Evolutionary conservation across 2,888 invertebrate genomes (phyloP).

Genomic region (Trilocha varians): DNA sequence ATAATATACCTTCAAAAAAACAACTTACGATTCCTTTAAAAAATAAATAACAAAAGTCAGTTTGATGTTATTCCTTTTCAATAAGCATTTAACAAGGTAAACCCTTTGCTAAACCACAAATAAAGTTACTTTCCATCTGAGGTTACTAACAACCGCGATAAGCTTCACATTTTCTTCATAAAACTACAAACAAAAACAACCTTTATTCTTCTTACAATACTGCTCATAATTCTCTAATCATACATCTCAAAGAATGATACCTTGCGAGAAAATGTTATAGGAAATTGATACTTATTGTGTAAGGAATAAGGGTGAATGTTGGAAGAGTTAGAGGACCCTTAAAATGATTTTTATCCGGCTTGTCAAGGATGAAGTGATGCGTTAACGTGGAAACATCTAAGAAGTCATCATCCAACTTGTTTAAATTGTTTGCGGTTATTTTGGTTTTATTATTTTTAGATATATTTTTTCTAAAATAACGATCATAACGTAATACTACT

Average conservation of each 20-base stretch:
- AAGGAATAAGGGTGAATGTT: conserved; percentile 7
- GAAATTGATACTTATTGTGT: conserved; percentile 8
- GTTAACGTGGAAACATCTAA: conserved; percentile 36
- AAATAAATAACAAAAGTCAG: too few species aligned
- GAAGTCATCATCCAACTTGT: conserved; percentile 10
- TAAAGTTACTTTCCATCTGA: background rate
- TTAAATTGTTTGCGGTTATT: conserved; percentile 11
- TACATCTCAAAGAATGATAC: background rate
- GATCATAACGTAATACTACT: too few species aligned
- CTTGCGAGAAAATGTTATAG: background rate
- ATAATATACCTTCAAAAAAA: too few species aligned
- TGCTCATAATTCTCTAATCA: background rate
- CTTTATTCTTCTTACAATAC: conserved; percentile 2
- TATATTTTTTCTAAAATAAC: too few species aligned
- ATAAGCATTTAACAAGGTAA: conserved; percentile 2
- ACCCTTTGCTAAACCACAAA: conserved; percentile 1
- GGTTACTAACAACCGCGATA: background rate
- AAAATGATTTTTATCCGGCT: conserved; percentile 46
- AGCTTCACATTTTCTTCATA: background rate
- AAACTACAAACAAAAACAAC: conserved; percentile 8
- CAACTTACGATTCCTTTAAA: too few species aligned
- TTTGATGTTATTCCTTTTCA: background rate
- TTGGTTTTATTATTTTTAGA: conserved; percentile 1
- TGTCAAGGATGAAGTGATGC: conserved; percentile 40
- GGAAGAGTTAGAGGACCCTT: conserved; percentile 32